Evolutionary conservation across 2,113 vertebrate genomes (phyloP), one percentile per base, ranked within the genome.

Genomic region (Campylomormyrus tamandua): DNA sequence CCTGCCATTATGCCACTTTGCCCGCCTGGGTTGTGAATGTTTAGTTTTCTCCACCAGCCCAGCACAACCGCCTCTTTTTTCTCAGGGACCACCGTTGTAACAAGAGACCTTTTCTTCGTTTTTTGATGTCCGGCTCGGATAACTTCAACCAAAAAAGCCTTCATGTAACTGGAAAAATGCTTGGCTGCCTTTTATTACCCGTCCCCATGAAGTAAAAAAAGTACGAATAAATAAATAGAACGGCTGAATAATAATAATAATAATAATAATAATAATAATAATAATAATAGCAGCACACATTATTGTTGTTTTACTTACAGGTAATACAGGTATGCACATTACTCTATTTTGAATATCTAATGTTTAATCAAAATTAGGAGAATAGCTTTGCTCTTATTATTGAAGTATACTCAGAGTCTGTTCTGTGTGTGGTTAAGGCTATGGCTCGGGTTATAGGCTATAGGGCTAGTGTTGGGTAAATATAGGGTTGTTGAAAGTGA

Each of bases 101-200:
- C 80, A 13, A 58, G 83, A 46, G 31, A 42, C 39, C 45, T 89
- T 83, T 89, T 87, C 86, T 56, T 53, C 46, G 39, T 19, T 48
- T 70, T 66, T 45, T 46, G 87, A 83, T 83, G 31, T 83, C 52
- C 48, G 3, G 35, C 49, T 85, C 13, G 39, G 45, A 39, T 58
- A 42, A 31, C 35, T 90, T 66, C 24, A 53, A 24, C 89, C 80
- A 62, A 86, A 90, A 56, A 86, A 83, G 35, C 89, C 50, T 89
- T 85, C 83, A n/a, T 48, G 83, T 46, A 62, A 42, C 27, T 45
- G 83, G 80, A 35, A 66, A 83, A 35, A 13, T 53, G 1, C 88
- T 53, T 83, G 1, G 88, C 50, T 52, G 74, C 70, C 24, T 7
- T 35, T 58, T 90, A 50, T 39, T 42, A 66, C 2, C 53, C 48